Conservation (phyloP, 2,113 vertebrate species). For the Toxotes chatareus region DNA sequence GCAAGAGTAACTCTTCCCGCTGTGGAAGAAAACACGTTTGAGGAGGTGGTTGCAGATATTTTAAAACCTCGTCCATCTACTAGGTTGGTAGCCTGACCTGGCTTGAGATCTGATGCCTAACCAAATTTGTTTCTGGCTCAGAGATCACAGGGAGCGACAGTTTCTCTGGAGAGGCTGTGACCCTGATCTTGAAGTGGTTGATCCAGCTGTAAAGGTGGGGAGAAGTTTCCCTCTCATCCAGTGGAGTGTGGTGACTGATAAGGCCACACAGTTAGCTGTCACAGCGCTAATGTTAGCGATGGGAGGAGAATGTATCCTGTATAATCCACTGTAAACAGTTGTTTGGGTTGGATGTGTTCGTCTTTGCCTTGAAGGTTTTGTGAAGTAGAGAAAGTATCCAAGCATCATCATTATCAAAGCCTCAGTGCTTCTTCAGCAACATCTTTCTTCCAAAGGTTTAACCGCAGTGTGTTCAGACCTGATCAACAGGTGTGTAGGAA, state of each 20-base stretch:
- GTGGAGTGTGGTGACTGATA: constrained; percentile 28
- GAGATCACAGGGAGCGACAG: constrained; percentile 65
- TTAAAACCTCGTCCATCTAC: constrained; percentile 47
- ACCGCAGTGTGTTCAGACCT: too few relatives aligned
- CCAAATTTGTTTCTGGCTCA: constrained; percentile 65
- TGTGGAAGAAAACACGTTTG: not conserved
- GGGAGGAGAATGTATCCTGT: constrained; percentile 5
- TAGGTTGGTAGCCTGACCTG: constrained; percentile 58
- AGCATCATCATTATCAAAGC: not conserved
- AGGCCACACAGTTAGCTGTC: constrained; percentile 56
- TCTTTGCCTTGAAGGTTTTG: too few relatives aligned
- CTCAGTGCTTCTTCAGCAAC: not conserved
- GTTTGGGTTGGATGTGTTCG: not conserved
- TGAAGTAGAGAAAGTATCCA: not conserved
- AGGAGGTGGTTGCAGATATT: constrained; percentile 43
- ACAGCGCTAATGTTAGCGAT: constrained; percentile 3
- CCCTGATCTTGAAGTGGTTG: constrained; percentile 37
- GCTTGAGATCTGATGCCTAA: constrained; percentile 26
- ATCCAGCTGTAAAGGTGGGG: constrained; percentile 47
- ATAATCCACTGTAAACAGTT: not conserved
- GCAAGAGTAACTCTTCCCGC: not conserved
- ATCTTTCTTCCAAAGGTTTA: too few relatives aligned
- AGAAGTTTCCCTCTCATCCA: constrained; percentile 11
- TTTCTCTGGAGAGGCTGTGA: constrained; percentile 21
- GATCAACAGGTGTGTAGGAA: too few relatives aligned